Evolutionary conservation across 2,797 vertebrate species (phyloP).

Genomic region (Pitangus sulphuratus): DNA sequence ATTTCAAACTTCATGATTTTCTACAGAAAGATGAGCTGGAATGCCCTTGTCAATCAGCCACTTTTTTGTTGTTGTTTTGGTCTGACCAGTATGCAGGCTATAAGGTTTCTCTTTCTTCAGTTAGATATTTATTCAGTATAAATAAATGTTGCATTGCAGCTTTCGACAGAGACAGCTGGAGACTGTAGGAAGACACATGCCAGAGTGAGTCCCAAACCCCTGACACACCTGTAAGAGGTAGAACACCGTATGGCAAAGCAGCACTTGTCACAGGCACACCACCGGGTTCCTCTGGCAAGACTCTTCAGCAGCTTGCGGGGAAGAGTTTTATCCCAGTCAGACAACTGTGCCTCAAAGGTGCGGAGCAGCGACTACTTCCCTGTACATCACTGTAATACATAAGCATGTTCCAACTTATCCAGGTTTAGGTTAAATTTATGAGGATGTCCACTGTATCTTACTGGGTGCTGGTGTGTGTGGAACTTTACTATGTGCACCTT

Average conservation of each 20-base stretch:
- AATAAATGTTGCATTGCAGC: slow-evolving; percentile 51
- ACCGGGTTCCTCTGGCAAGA: slow-evolving; percentile 62
- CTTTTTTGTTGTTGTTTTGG: not conserved
- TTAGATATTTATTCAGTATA: not conserved
- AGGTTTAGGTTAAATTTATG: not conserved
- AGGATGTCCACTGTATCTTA: not conserved
- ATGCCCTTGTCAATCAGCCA: not conserved
- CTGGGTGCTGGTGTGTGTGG: not conserved
- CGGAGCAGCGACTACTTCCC: not conserved
- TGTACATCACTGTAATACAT: fast-evolving
- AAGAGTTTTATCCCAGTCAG: slow-evolving; percentile 67
- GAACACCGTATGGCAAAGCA: slow-evolving; percentile 56
- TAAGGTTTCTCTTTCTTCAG: not conserved
- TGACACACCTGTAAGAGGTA: not conserved
- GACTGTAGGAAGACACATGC: not conserved
- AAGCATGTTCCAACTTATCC: not conserved
- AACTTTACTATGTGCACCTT: not conserved
- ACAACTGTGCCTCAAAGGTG: slow-evolving; percentile 78
- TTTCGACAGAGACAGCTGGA: slow-evolving; percentile 62
- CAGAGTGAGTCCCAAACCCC: not conserved
- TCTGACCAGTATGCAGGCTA: not conserved
- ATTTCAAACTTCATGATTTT: not conserved
- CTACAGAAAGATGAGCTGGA: not conserved
- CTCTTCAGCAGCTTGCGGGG: slow-evolving; percentile 74
- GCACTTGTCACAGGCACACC: slow-evolving; percentile 72